These are phyloP conservation scores for Danio tinwini DNA, from an alignment of 2,797 vertebrate species.

Conservation along the genomic window DNA sequence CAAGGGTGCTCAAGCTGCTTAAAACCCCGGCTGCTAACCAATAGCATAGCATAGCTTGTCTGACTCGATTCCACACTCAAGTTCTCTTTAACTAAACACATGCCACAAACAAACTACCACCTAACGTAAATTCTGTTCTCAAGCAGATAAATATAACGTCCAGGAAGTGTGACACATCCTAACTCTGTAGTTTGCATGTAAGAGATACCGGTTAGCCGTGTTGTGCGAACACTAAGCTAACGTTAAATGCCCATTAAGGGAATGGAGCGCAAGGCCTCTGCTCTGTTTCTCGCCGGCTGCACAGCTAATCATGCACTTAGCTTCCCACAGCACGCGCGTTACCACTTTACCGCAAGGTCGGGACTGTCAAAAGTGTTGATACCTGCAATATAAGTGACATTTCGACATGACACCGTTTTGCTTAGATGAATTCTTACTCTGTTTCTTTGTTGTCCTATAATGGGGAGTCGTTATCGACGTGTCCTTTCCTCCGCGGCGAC, in stretches of 20 bases:
- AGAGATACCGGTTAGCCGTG: not conserved
- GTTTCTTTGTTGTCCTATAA: slow-evolving; percentile 1
- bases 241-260: not conserved
- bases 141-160: not conserved
- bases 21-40: not conserved
- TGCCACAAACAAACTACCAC: not conserved
- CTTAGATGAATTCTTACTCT: slow-evolving; percentile 17
- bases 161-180: not conserved
- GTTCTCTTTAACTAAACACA: not conserved
- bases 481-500: slow-evolving; percentile 52
- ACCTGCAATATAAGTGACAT: not conserved
- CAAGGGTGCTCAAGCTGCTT: not conserved
- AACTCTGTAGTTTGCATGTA: not conserved
- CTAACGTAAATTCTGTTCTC: not conserved
- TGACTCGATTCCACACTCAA: not conserved
- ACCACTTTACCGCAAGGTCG: slow-evolving; percentile 20
- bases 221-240: not conserved
- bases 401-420: not conserved
- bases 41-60: slow-evolving; percentile 37
- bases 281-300: not conserved
- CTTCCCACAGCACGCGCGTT: not conserved
- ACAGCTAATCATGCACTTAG: slow-evolving; percentile 7
- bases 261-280: not conserved
- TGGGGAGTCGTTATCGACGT: not conserved
- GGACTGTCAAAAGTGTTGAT: not conserved